Evolutionary conservation across 2,797 vertebrate genomes (phyloP).

Genomic region (Rallus crepitans): DNA sequence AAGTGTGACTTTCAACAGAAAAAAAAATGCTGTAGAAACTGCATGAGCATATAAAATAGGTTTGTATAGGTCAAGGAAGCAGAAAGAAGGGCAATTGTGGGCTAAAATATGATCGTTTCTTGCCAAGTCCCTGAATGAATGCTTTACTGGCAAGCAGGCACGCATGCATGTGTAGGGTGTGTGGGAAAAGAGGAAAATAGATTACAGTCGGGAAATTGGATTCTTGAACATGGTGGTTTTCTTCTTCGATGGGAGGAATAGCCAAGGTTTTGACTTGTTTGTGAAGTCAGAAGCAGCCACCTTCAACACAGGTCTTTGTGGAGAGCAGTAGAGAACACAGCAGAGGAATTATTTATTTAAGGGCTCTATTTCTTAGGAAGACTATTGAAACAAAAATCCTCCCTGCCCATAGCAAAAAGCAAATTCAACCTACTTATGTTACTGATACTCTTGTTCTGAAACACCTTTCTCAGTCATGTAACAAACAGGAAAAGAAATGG

Average conservation of each 20-base stretch:
- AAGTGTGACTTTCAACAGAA: not conserved
- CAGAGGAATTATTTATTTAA: constrained; percentile 35
- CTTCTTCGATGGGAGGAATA: constrained; percentile 32
- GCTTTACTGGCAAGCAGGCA: not conserved
- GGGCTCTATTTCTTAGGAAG: not conserved
- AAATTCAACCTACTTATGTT: not conserved
- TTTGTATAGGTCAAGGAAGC: not conserved
- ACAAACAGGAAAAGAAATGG: not conserved
- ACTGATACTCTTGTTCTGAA: not conserved
- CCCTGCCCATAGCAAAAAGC: not conserved
- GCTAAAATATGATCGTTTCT: not conserved
- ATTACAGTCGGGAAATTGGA: not conserved
- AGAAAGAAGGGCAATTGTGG: not conserved
- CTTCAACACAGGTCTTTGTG: constrained; percentile 10
- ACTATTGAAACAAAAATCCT: constrained; percentile 3
- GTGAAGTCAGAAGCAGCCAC: not conserved
- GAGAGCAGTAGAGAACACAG: not conserved
- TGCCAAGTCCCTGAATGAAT: not conserved
- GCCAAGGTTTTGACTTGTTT: constrained; percentile 20
- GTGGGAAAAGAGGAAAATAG: not conserved
- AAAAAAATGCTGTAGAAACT: constrained; percentile 15
- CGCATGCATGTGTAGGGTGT: not conserved
- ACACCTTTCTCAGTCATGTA: not conserved
- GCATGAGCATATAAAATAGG: not conserved
- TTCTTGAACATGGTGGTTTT: constrained; percentile 38